Evolutionary conservation across 1,140 invertebrate genomes (phyloP).

Genomic region (Zaprionus lachaisei): DNA sequence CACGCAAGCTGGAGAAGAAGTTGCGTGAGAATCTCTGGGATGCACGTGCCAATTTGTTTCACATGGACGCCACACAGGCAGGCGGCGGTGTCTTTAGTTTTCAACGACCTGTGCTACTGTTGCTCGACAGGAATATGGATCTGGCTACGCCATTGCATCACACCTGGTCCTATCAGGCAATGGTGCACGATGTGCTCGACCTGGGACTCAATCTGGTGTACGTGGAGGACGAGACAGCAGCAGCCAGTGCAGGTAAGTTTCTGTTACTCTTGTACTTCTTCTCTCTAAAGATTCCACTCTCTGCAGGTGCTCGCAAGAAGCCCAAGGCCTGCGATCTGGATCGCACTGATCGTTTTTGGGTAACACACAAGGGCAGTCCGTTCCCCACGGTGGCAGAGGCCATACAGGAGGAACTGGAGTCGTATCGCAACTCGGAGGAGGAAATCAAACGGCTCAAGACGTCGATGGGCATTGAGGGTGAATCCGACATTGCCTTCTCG

Average conservation of each 20-base stretch:
- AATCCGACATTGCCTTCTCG: constrained; percentile 90
- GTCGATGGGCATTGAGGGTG: constrained; percentile 94
- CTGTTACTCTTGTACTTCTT: neutral
- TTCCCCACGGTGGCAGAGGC: constrained; percentile 99
- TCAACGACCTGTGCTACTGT: constrained; percentile 95
- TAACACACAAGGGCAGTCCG: constrained; percentile 96
- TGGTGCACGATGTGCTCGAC: constrained; percentile 97
- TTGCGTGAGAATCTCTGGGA: constrained; percentile 98
- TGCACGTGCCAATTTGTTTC: constrained; percentile 97
- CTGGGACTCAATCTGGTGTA: constrained; percentile 94
- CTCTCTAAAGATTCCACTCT: neutral
- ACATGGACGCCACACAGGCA: constrained; percentile 91
- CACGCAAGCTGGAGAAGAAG: constrained; percentile 98
- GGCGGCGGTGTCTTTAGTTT: constrained; percentile 93
- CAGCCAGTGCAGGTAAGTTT: constrained; percentile 36
- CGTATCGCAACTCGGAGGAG: constrained; percentile 96
- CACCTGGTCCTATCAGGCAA: constrained; percentile 99
- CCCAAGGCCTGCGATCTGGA: constrained; percentile 96
- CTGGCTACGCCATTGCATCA: constrained; percentile 99
- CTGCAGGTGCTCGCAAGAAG: constrained; percentile 88
- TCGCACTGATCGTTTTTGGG: constrained; percentile 96
- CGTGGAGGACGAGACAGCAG: constrained; percentile 88
- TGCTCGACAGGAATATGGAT: constrained; percentile 98
- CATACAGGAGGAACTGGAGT: constrained; percentile 98
- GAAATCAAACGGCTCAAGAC: constrained; percentile 98